Conservation (phyloP, 2,113 vertebrate species). For the Ictalurus furcatus region DNA sequence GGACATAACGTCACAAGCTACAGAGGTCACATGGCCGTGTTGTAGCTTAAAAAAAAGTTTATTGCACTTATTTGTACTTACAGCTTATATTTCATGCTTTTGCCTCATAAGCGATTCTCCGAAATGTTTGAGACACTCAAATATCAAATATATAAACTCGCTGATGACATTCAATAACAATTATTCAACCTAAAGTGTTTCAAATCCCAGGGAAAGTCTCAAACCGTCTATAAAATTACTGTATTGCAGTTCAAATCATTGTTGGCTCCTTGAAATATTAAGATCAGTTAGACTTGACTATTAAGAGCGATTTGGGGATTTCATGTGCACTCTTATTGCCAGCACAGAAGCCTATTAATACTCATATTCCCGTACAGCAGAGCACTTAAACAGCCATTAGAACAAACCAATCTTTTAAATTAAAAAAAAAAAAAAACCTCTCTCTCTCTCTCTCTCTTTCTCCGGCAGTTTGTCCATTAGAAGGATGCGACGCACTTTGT, state of each 20-base stretch:
- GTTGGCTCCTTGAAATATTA: not conserved
- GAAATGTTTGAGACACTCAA: not conserved
- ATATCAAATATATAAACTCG: not conserved
- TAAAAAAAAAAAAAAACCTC: not conserved
- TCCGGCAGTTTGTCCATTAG: not conserved
- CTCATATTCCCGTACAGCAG: not conserved
- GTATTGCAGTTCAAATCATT: not conserved
- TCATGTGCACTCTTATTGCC: not conserved
- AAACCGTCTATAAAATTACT: not conserved
- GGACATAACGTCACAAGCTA: not conserved
- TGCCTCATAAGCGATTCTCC: not conserved
- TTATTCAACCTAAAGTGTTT: not conserved
- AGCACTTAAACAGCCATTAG: conserved; percentile 14
- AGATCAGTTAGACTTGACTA: not conserved
- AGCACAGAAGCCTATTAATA: not conserved
- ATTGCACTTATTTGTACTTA: not conserved
- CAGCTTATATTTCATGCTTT: not conserved
- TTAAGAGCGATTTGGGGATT: not conserved
- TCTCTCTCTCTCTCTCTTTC: not conserved
- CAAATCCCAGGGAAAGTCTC: not conserved
- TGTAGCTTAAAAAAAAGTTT: not conserved
- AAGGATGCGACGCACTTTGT: not conserved
- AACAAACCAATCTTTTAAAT: not conserved
- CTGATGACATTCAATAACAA: not conserved
- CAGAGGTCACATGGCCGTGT: not conserved